Conservation (phyloP, 2,113 vertebrate species). For the Xerus inauris region DNA sequence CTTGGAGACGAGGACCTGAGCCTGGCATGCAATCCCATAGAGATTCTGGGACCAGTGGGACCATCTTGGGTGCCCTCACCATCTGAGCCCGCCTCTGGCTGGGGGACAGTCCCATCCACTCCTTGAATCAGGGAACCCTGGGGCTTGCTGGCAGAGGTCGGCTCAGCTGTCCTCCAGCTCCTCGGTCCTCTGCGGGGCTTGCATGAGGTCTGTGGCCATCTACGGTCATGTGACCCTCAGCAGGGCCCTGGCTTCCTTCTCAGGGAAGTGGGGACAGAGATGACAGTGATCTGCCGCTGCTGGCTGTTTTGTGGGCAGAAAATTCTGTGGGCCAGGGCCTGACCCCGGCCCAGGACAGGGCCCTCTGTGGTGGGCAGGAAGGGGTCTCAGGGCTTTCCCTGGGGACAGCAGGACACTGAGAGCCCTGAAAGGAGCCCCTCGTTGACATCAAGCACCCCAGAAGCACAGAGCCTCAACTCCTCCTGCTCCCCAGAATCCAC, state of each 20-base stretch:
- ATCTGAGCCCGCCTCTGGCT: background rate
- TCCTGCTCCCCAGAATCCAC: background rate
- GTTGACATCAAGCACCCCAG: fast-evolving
- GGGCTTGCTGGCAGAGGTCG: fast-evolving
- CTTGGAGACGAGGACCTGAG: too few relatives aligned
- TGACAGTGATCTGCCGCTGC: fast-evolving
- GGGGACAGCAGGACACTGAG: background rate
- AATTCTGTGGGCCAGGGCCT: too few relatives aligned
- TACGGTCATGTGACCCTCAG: fast-evolving
- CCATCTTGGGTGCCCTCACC: background rate
- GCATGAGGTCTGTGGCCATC: background rate
- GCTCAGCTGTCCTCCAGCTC: fast-evolving
- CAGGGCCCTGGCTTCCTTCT: background rate
- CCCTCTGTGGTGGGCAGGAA: too few relatives aligned
- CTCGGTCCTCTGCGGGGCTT: fast-evolving
- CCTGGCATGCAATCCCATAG: too few relatives aligned
- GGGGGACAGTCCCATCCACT: background rate
- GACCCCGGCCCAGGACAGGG: fast-evolving
- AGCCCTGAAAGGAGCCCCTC: background rate
- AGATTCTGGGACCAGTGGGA: too few relatives aligned
- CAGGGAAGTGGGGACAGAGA: background rate
- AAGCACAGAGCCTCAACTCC: background rate
- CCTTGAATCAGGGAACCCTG: background rate
- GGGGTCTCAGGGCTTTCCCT: background rate
- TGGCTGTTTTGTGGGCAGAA: too few relatives aligned